Evolutionary conservation across 2,888 invertebrate species (phyloP).

Genomic region (Diaperis boleti): DNA sequence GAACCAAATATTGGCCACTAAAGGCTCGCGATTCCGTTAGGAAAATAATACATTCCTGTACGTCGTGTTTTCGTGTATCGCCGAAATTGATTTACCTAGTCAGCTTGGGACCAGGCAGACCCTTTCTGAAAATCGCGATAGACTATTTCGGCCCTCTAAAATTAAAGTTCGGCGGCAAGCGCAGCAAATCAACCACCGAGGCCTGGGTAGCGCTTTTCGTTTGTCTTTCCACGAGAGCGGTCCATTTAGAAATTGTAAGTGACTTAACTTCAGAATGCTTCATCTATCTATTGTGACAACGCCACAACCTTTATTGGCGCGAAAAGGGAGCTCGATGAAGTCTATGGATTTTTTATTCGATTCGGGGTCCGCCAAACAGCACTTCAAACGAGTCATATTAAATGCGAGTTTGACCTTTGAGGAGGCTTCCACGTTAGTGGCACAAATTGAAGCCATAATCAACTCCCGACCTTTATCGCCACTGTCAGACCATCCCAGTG

Average conservation of each 20-base stretch:
- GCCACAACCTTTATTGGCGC: conserved; percentile 53
- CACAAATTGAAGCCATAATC: conserved; percentile 54
- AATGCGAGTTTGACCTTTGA: conserved; percentile 35
- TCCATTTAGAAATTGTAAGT: conserved; percentile 52
- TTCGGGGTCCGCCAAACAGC: conserved; percentile 10
- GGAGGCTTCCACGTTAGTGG: conserved; percentile 43
- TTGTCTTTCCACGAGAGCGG: conserved; percentile 45
- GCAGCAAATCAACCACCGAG: conserved; percentile 33
- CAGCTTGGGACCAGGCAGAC: conserved; percentile 18
- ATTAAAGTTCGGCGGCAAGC: conserved; percentile 23
- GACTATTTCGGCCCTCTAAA: conserved; percentile 44
- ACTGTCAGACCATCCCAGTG: neutral
- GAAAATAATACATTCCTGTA: conserved; percentile 24
- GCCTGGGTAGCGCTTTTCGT: conserved; percentile 41
- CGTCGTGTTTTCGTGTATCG: conserved; percentile 34
- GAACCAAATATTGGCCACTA: conserved; percentile 42
- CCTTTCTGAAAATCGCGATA: conserved; percentile 39
- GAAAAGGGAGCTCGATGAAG: conserved; percentile 24
- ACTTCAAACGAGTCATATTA: conserved; percentile 13
- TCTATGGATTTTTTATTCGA: neutral
- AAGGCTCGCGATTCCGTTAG: conserved; percentile 30
- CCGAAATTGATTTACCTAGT: conserved; percentile 8
- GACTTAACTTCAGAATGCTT: conserved; percentile 9
- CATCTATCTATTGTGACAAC: conserved; percentile 49
- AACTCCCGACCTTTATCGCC: too few relatives aligned